Evolutionary conservation across 2,113 vertebrate genomes (phyloP).

Genomic region (Ammospiza caudacuta): DNA sequence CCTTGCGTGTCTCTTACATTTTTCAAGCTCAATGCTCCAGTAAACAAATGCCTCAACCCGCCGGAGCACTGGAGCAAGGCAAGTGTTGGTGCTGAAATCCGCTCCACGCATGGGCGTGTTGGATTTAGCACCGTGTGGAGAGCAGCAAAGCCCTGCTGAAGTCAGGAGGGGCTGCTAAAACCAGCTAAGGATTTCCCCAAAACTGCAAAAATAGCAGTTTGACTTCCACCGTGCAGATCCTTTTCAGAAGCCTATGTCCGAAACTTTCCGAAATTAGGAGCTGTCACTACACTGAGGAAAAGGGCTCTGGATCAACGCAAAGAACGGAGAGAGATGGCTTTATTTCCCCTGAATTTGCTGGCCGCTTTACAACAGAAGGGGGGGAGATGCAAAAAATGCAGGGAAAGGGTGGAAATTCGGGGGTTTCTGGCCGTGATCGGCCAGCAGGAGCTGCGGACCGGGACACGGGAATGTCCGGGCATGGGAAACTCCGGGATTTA

Average conservation of each 20-base stretch:
- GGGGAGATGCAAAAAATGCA: not conserved
- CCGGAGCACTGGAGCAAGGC: not conserved
- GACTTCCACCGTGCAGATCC: not conserved
- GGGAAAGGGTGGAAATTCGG: not conserved
- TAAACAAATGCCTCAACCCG: constrained; percentile 25
- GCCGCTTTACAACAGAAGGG: not conserved
- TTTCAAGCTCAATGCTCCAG: constrained; percentile 53
- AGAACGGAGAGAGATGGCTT: not conserved
- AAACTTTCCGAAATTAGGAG: constrained; percentile 1
- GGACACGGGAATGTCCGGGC: not conserved
- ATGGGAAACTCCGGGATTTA: not conserved
- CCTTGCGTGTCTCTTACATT: constrained; percentile 13
- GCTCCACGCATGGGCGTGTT: not conserved
- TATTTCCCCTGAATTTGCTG: not conserved
- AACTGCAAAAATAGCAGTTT: not conserved
- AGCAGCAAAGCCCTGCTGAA: not conserved
- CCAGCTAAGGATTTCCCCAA: not conserved
- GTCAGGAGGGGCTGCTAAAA: not conserved
- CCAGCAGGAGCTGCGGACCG: not conserved
- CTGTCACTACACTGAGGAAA: not conserved
- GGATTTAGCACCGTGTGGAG: not conserved
- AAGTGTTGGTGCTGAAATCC: constrained; percentile 22
- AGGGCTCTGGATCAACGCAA: not conserved
- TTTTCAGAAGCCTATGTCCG: not conserved
- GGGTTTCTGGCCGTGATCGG: not conserved